These are phyloP conservation scores for Vidua chalybeata DNA, from an alignment of 2,113 vertebrate genomes.

Conservation along the genomic window DNA sequence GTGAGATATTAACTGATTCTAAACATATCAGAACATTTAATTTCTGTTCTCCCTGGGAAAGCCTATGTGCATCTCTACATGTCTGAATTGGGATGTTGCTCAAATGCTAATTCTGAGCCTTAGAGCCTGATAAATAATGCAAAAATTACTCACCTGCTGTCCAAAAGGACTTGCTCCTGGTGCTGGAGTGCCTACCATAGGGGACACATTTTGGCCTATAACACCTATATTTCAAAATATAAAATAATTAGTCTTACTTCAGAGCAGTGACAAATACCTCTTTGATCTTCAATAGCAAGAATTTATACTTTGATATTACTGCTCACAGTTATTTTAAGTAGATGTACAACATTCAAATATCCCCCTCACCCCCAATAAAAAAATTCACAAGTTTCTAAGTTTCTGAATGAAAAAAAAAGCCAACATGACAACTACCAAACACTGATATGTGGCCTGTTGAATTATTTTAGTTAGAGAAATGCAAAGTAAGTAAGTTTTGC, in stretches of 20 bases:
- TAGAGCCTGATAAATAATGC: background rate
- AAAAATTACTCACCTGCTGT: slow-evolving; percentile 83
- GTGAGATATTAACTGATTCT: background rate
- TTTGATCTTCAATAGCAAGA: background rate
- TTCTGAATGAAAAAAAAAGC: background rate
- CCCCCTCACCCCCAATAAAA: background rate
- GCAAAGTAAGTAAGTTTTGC: background rate
- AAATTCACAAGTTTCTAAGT: background rate
- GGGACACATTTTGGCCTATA: slow-evolving; percentile 86
- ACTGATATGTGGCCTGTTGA: background rate
- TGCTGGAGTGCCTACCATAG: slow-evolving; percentile 85
- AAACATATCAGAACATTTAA: background rate
- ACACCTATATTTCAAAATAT: slow-evolving; percentile 85
- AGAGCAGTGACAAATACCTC: background rate
- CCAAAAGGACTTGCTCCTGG: slow-evolving; percentile 83
- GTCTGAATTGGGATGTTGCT: background rate
- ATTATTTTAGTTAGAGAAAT: background rate
- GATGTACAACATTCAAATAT: background rate
- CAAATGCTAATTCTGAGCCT: background rate
- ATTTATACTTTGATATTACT: background rate
- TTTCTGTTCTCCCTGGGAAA: background rate
- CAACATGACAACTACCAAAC: background rate
- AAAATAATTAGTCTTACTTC: slow-evolving; percentile 65
- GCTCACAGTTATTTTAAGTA: background rate
- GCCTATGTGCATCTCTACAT: background rate